Base-by-base conservation (phyloP, 2,888 invertebrate genomes). In the Druceiella hillmani region DNA sequence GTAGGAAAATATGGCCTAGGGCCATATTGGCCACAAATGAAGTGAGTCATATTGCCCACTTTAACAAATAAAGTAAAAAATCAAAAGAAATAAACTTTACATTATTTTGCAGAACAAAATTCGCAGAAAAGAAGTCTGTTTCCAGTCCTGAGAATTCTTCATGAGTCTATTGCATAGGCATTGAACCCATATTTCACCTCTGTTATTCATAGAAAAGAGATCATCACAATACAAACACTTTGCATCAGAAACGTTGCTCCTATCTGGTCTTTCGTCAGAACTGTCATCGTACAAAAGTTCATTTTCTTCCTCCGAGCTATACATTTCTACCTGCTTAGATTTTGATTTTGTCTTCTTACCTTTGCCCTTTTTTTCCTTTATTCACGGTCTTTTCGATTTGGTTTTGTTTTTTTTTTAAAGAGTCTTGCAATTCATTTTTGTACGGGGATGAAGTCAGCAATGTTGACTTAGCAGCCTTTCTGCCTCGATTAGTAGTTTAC, bases 261-360 rank as follows among this genome's bases (percentile, higher is more conserved):
- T 44, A 37, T 39, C 41, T 30, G 40, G 38, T 35, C 34, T 41
- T 41, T 44, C 39, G 29, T 41, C 41, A 30, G 44, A 36, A 36
- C 39, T 36, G 34, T 41, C 34, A 29, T 33, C 30, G 39, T 38
- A 37, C 27, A 40, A 40, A 40, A 32, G 31, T 36, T 35, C 35
- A 31, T 35, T 40, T 36, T 36, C 40, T 36, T 36, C 36, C 13
- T 24, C 29, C 6, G 37, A 37, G 30, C 29, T 39, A 22, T 33
- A 34, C 25, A 17, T 37, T 28, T 28, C n/a, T 33, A 20, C 33
- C 17, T 33, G n/a, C 22, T 20, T 33, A 10, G 33, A 20, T 33
- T n/a, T 33, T 33, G 30, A 6, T 12, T 30, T 13, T 31, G 15
- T 33, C 33, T 33, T 33, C 20, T 33, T 20, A 20, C 17, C 33